A percentile compares a stretch with the other conserved stretches of the same genome.
Conservation (phyloP, 2,797 vertebrate species). For the Macrochelys suwanniensis region DNA sequence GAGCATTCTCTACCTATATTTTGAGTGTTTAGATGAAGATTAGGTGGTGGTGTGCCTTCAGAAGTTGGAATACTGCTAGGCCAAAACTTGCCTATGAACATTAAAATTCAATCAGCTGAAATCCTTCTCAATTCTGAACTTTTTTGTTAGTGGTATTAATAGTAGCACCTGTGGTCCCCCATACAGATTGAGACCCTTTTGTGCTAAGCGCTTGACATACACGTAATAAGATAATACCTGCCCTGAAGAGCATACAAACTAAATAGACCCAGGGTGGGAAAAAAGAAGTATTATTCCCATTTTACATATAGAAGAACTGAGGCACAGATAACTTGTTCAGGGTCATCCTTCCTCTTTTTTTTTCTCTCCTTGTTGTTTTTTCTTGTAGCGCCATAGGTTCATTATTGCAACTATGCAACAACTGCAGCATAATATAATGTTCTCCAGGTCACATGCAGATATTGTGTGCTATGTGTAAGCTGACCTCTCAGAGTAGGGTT, state of each 20-base stretch:
- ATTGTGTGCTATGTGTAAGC: no score
- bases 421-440: no score
- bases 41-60: not conserved
- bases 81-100: not conserved
- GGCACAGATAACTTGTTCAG: no score
- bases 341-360: no score
- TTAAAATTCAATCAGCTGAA: not conserved
- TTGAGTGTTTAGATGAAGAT: not conserved
- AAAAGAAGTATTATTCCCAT: not conserved
- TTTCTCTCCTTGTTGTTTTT: no score
- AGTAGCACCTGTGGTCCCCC: not conserved
- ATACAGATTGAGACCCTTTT: not conserved
- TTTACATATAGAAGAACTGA: no score
- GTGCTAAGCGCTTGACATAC: not conserved
- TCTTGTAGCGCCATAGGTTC: no score
- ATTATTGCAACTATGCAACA: no score
- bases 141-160: not conserved
- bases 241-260: not conserved
- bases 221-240: not conserved
- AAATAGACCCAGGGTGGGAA: not conserved
- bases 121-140: not conserved
- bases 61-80: not conserved
- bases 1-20: not conserved
- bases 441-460: no score
- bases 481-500: no score